These are phyloP conservation scores for Trachymyrmex cornetzi DNA, from an alignment of 1,140 invertebrate genomes.

Conservation along the genomic window DNA sequence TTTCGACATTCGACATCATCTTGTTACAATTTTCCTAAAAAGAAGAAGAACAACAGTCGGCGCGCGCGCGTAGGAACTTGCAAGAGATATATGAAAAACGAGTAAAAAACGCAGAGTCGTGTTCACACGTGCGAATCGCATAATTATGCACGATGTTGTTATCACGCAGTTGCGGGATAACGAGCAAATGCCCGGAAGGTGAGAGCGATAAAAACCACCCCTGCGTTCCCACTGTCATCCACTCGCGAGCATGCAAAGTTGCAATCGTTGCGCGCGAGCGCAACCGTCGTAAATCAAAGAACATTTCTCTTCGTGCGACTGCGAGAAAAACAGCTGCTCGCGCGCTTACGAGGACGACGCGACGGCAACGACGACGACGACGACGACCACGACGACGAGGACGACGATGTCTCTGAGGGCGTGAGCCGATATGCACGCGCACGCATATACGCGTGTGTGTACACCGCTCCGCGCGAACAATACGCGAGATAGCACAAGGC, in stretches of 20 bases:
- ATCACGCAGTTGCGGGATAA: conserved; percentile 32
- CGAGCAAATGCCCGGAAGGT: conserved; percentile 17
- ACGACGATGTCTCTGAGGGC: conserved; percentile 53
- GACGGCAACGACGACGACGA: not conserved
- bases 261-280: conserved; percentile 70
- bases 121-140: conserved; percentile 1
- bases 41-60: not conserved
- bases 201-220: conserved; percentile 35
- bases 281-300: conserved; percentile 77
- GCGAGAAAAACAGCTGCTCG: conserved; percentile 80
- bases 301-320: conserved; percentile 71
- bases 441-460: conserved; percentile 17
- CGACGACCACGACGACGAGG: not conserved
- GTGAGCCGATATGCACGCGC: conserved; percentile 67
- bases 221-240: conserved; percentile 47
- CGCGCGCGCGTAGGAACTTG: not conserved
- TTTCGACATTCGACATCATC: not conserved
- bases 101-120: not conserved
- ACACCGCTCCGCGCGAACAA: conserved; percentile 70
- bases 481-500: conserved; percentile 77
- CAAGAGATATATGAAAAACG: not conserved
- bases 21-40: not conserved
- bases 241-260: conserved; percentile 65
- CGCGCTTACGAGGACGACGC: conserved; percentile 23
- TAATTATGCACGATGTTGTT: conserved; percentile 11